These are phyloP conservation scores for Antechinus flavipes DNA, from an alignment of 2,113 vertebrate species.

Conservation along the genomic window DNA sequence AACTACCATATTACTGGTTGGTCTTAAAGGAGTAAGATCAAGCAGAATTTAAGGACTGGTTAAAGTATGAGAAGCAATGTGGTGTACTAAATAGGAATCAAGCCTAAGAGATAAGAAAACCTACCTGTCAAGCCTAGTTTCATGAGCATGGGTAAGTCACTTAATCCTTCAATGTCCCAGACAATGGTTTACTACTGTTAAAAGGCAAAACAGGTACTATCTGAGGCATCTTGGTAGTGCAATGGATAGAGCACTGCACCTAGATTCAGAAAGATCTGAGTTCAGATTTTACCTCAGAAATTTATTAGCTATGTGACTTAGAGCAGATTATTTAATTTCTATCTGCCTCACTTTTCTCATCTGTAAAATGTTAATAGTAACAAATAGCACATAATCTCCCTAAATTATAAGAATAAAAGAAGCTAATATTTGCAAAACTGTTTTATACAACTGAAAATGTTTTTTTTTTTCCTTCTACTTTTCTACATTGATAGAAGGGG, in stretches of 20 bases:
- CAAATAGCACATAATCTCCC: background rate
- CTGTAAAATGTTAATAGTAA: background rate
- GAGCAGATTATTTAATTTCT: background rate
- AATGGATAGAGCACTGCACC: background rate
- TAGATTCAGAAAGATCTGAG: background rate
- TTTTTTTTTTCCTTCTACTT: background rate
- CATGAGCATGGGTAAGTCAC: background rate
- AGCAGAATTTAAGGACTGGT: constrained; percentile 3
- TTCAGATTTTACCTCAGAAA: background rate
- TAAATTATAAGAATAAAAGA: background rate
- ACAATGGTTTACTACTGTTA: background rate
- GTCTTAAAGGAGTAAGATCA: constrained; percentile 36
- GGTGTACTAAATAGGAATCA: background rate
- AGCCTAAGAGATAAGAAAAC: background rate
- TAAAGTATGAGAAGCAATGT: background rate
- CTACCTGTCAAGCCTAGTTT: background rate
- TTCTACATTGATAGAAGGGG: too few relatives aligned
- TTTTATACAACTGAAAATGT: background rate
- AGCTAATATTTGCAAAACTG: background rate
- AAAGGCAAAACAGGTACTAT: background rate
- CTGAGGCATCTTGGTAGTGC: background rate
- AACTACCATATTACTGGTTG: constrained; percentile 53
- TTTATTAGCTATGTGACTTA: background rate
- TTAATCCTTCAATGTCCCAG: background rate
- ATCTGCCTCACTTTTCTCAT: background rate